Percentiles rank a stretch among this genome's conserved stretches.
These are phyloP conservation scores for Bagarius yarrelli DNA, from an alignment of 2,113 vertebrate genomes.

Conservation along the genomic window DNA sequence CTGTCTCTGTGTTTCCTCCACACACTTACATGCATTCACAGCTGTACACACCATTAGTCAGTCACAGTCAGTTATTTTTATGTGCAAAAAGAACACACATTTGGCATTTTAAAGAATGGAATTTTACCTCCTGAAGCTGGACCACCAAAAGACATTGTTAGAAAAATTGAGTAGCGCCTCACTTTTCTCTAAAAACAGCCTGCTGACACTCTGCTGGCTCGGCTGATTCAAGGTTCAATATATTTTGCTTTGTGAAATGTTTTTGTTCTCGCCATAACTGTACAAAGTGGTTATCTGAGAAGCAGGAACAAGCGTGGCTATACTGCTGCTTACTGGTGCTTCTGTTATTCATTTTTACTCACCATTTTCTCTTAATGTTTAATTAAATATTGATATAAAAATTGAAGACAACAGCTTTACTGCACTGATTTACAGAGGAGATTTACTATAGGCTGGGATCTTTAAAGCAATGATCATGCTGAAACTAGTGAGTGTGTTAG, in stretches of 20 bases:
- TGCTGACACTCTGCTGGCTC: too few relatives aligned
- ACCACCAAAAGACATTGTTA: constrained; percentile 17
- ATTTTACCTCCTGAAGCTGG: constrained; percentile 42
- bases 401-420: neutral
- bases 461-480: neutral
- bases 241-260: too few relatives aligned
- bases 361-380: neutral
- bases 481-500: neutral
- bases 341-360: neutral
- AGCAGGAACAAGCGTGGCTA: too few relatives aligned
- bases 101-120: constrained; percentile 20
- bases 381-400: neutral
- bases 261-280: too few relatives aligned
- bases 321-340: too few relatives aligned
- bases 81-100: constrained; percentile 44
- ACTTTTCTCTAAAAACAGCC: neutral
- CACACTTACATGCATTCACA: constrained; percentile 42
- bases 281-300: too few relatives aligned
- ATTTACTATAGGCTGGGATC: neutral
- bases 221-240: too few relatives aligned
- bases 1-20: constrained; percentile 45
- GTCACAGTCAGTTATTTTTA: constrained; percentile 59
- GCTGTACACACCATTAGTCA: constrained; percentile 51
- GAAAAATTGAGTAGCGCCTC: neutral
- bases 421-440: neutral